Percentiles rank a stretch among this genome's conserved stretches.
Conservation (phyloP, 2,888 invertebrate genomes). For the Cinara cedri region DNA sequence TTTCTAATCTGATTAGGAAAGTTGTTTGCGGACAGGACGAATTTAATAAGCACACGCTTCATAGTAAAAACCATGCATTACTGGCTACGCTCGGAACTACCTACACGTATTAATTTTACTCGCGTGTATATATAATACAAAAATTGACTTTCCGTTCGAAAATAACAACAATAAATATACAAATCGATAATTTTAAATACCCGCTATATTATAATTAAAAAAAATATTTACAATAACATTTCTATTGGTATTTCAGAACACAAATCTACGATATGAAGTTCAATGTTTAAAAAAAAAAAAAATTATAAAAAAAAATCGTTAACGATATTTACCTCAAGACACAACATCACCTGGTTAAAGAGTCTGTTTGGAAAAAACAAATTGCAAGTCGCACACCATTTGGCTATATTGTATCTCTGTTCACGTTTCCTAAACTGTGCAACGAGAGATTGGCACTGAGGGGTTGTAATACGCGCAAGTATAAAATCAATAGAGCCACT, state of each 20-base stretch:
- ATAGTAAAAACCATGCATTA: no score
- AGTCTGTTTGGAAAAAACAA: not conserved
- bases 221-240: no score
- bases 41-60: no score
- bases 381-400: not conserved
- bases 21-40: no score
- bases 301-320: not conserved
- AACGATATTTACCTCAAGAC: conserved; percentile 19
- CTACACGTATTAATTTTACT: no score
- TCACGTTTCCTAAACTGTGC: conserved; percentile 46
- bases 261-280: not conserved
- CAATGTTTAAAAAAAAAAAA: not conserved
- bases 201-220: no score
- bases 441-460: not conserved
- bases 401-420: not conserved
- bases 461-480: conserved; percentile 20
- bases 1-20: no score
- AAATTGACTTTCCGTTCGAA: no score
- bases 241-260: not conserved
- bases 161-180: no score
- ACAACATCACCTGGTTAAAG: conserved; percentile 32
- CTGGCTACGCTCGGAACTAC: no score
- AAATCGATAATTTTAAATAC: not conserved
- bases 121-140: no score
- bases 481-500: conserved; percentile 36